A percentile compares a stretch with the other conserved stretches of the same genome.
Conservation (phyloP, 1,140 invertebrate species). For the Drosophila sturtevanti region DNA sequence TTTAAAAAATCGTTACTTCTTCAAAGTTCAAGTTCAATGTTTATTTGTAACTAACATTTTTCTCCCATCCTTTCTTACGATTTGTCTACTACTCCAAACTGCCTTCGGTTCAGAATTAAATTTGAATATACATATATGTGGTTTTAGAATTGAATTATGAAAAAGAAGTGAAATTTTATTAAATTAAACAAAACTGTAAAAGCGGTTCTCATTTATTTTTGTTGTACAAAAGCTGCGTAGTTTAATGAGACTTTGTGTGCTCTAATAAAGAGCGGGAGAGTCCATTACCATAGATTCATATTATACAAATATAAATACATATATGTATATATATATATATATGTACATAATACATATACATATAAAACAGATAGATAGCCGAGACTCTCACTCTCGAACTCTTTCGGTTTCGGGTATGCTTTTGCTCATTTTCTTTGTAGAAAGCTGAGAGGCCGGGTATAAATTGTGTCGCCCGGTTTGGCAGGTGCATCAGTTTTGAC, state of each 20-base stretch:
- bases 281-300: background rate
- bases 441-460: slow-evolving; percentile 47
- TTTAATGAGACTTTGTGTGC: background rate
- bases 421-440: slow-evolving; percentile 27
- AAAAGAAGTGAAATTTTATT: background rate
- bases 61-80: no score
- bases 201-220: background rate
- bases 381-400: slow-evolving; percentile 20
- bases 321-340: background rate
- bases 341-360: no score
- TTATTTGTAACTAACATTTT: no score
- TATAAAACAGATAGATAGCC: background rate
- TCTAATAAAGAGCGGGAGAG: background rate
- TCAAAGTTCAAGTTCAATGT: no score
- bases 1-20: no score
- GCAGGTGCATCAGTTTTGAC: slow-evolving; percentile 45
- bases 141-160: background rate
- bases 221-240: background rate
- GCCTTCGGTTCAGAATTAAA: no score
- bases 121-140: no score
- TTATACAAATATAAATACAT: background rate
- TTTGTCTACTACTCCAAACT: no score
- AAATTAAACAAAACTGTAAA: background rate
- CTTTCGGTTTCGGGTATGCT: background rate
- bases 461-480: slow-evolving; percentile 47